Base-by-base conservation (phyloP, 1,140 invertebrate species). In the Bombus waltoni region DNA sequence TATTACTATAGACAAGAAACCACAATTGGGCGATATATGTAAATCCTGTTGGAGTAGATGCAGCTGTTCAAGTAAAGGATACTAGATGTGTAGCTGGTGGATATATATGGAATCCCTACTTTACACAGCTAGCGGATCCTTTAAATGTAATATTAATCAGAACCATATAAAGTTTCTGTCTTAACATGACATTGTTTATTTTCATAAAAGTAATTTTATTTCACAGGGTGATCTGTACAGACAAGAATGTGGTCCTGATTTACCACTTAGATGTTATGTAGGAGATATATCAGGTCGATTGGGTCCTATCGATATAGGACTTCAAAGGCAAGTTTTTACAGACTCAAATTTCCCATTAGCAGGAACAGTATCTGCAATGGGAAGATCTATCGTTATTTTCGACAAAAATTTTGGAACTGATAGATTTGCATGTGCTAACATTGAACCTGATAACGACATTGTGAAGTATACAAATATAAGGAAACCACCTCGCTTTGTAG, bases 1-100 rank as follows among this genome's bases (percentile, higher is more conserved):
- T 40, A 82, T 89, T 66, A 71, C 90, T 96, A 13, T 92, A 98
- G 97, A 98, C 98, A 0, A 95, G 95, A 77, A 96, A 98, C 88
- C 98, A 99, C 94, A 97, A 98, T 88, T 99, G 98, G 98, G 97
- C 98, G 72, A 97, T 99, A 83, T 99, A 97, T 93, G 98, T 99
- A 15, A 99, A 98, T 95, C 97, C 98, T 0, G 98, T 99, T 35
- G 98, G 98, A n/a, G 98, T 98, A 57, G 98, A 99, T 95, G 98
- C 98, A 10, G 96, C 98, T 15, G 98, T 98, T 3, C 96, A 97
- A 94, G 96, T 97, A 44, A 96, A 97, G 74, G 95, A 96, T 81
- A 98, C 98, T 3, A 96, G 98, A 84, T 99, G 99, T 94, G 97
- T 98, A 9, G 98, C 98, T 11, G 97, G 97, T 71, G 98, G 98